Percentiles rank a stretch among this genome's conserved stretches.
These are phyloP conservation scores for cat (Felis catus) DNA, from an alignment of 2,113 vertebrate genomes.

Conservation along the genomic window F.catus_Fca126_mat1.0 CM031423.1:37378001-37378500, in stretches of 20 bases:
- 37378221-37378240: neutral
- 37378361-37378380: neutral
- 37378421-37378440: neutral
- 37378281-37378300: neutral
- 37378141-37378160: neutral
- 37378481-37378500: neutral
- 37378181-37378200: neutral
- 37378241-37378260: neutral
- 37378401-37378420: neutral
- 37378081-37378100: neutral
- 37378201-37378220: neutral
- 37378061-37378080: neutral
- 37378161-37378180: neutral
- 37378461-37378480: neutral
- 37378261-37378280: neutral
- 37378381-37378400: neutral
- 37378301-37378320: neutral
- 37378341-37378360: neutral
- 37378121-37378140: neutral
- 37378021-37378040: neutral
- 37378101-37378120: neutral
- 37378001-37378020: neutral
- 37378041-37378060: slow-evolving; percentile 8
- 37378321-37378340: neutral
- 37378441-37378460: neutral